A percentile compares a stretch with the other conserved stretches of the same genome.
phyloP scores from a whole-genome alignment of 2,113 vertebrate genomes.

The Pteruthius melanotis region DNA sequence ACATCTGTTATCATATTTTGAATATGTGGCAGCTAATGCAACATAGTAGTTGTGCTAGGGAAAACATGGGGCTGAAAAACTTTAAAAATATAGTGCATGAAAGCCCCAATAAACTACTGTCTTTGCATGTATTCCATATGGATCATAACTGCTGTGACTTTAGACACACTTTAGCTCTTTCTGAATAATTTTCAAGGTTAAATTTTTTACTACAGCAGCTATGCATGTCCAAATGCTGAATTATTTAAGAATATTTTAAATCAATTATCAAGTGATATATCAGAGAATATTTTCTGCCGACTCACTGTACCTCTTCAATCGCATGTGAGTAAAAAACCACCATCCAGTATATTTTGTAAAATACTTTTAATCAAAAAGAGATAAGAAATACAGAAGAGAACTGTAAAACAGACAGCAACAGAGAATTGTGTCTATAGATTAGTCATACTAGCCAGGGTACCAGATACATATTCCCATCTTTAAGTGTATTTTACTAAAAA shows the following conservation, averaged over 20 bases:
- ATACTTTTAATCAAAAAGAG: neutral
- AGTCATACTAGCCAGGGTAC: neutral
- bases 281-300: neutral
- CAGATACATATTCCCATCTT: neutral
- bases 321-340: neutral
- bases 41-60: neutral
- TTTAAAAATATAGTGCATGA: neutral
- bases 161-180: neutral
- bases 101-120: neutral
- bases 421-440: neutral
- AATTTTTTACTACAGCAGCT: neutral
- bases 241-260: neutral
- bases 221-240: neutral
- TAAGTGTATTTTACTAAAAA: neutral
- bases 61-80: neutral
- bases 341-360: neutral
- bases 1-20: neutral
- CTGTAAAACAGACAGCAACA: neutral
- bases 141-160: neutral
- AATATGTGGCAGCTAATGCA: neutral
- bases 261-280: neutral
- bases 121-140: neutral
- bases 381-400: neutral
- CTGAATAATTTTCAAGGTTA: neutral
- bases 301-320: neutral